Percentiles rank a stretch among this genome's conserved stretches.
Conservation (phyloP, 37 sponge, comb jelly and placozoan species). For the Diacarnus erythraeanus region DNA sequence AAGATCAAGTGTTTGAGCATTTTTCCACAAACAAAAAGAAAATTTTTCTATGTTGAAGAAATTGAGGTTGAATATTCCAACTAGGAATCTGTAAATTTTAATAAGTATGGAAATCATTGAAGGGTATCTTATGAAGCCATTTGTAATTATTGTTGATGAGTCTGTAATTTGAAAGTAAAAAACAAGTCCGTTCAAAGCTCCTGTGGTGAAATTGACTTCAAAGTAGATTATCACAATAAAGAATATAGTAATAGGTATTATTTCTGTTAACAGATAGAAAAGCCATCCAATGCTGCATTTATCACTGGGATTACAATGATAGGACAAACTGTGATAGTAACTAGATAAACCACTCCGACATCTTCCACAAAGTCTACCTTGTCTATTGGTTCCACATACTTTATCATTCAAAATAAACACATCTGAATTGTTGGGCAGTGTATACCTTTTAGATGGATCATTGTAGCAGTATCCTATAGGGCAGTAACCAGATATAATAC, state of each 20-base stretch:
- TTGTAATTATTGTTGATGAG: neutral
- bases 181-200: conserved; percentile 34
- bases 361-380: conserved; percentile 31
- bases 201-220: conserved; percentile 48
- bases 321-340: conserved; percentile 34
- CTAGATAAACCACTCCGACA: conserved; percentile 9
- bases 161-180: conserved; percentile 38
- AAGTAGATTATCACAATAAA: conserved; percentile 12
- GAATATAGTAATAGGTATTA: conserved; percentile 30
- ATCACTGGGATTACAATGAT: neutral
- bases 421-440: neutral
- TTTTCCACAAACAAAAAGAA: conserved; percentile 37
- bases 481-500: conserved; percentile 15
- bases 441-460: neutral
- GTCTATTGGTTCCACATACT: conserved; percentile 20
- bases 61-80: conserved; percentile 24
- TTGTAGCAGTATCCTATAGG: conserved; percentile 23
- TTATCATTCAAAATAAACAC: neutral
- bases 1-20: conserved; percentile 20
- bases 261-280: conserved; percentile 37
- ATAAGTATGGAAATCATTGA: neutral
- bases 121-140: neutral
- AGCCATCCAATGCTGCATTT: conserved; percentile 16
- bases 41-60: conserved; percentile 25
- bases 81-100: neutral